These are phyloP conservation scores for Tigriopus japonicus DNA, from an alignment of 1,140 invertebrate species.

Conservation along the genomic window DNA sequence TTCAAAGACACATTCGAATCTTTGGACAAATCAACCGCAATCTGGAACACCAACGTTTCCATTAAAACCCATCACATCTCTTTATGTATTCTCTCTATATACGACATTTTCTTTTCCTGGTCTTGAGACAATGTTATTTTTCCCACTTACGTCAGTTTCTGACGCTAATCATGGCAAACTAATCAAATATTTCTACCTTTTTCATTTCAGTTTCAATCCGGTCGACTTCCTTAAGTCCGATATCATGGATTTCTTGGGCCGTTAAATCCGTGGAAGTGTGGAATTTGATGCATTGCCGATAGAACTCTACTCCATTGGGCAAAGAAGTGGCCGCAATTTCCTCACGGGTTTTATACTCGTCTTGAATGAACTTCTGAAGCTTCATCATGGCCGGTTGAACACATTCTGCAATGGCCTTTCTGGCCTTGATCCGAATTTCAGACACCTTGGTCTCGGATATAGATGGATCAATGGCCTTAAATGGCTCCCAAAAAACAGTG, in stretches of 20 bases:
- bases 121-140: no score
- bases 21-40: no score
- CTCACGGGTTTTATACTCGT: constrained; percentile 23
- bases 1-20: constrained; percentile 18
- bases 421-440: background rate
- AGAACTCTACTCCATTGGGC: constrained; percentile 23
- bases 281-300: constrained; percentile 24
- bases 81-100: no score
- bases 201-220: constrained; percentile 26
- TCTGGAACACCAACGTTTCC: no score
- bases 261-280: constrained; percentile 23
- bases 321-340: constrained; percentile 22
- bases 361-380: constrained; percentile 18
- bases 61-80: no score
- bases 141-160: no score
- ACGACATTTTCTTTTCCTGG: no score
- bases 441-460: background rate
- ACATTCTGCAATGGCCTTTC: background rate
- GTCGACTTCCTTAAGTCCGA: constrained; percentile 25
- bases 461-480: background rate
- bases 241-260: constrained; percentile 25
- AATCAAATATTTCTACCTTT: constrained; percentile 21
- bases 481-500: constrained; percentile 3
- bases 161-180: no score
- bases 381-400: constrained; percentile 8